Base-by-base conservation (phyloP, 2,888 invertebrate species). In the Callinectes sapidus region DNA sequence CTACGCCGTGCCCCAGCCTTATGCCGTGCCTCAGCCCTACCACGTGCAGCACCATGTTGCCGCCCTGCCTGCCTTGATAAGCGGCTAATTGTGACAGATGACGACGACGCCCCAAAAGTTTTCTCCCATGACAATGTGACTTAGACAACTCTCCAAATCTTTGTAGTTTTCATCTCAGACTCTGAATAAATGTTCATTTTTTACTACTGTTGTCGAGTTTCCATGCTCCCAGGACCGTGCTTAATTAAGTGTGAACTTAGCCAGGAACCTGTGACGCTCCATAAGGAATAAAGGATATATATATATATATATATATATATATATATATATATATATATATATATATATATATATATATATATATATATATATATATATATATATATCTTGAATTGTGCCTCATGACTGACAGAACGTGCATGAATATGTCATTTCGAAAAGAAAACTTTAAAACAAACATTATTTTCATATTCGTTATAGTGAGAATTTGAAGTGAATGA, bases 1-100 rank as follows among this genome's bases (percentile, higher is more conserved):
- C 89, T 93, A 93, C 77, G 89, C 91, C 87, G 93, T 93, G 89
- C 91, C 91, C 54, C 91, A 91, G 86, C 93, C 91, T 54, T 91
- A 89, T 55, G 89, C 90, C 89, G 91, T 93, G 86, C 93, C 93
- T 35, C 39, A 39, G 39, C 91, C 91, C 23, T 87, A 48, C 77
- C 91, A 54, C 66, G 88, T 91, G n/a, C 91, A 88, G 48, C 91
- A 90, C 91, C 91, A 92, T 55, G 90, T 91, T 18, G 91, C 90
- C 48, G 90, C 91, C 42, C 39, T 55, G 28, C 92, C 90, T 14
- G 55, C 23, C 54, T 71, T 88, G 32, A 61, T 55, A 14, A 35
- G 14, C 23, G 91, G 86, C 10, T 28, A 77, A 23, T 35, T 32
- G 55, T 23, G n/a, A 55, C 88, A 61, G 71, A 23, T 13, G 88